phyloP scores from a whole-genome alignment of 2,113 vertebrate species.

The Herpetotheres cachinnans region DNA sequence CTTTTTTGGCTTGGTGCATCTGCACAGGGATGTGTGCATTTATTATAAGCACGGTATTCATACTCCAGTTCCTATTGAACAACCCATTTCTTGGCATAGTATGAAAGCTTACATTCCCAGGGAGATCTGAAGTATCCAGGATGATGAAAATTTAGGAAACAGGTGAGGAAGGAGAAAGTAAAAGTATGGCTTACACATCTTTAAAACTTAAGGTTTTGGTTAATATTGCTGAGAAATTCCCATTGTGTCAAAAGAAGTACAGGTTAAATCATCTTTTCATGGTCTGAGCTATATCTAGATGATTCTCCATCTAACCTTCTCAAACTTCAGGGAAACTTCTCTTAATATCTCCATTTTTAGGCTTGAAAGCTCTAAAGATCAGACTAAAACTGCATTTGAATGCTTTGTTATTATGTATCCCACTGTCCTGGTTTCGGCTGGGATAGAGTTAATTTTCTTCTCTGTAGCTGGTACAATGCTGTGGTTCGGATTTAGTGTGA shows the following conservation, averaged over 20 bases:
- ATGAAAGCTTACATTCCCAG: background rate
- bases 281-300: background rate
- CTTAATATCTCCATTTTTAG: rapidly evolving
- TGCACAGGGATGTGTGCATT: background rate
- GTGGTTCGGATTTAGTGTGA: too few relatives aligned
- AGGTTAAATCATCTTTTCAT: background rate
- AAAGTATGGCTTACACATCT: background rate
- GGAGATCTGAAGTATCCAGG: background rate
- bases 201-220: background rate
- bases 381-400: background rate
- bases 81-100: background rate
- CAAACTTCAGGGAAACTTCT: background rate
- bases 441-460: too few relatives aligned
- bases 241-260: background rate
- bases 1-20: background rate
- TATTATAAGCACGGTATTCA: background rate
- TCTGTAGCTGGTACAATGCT: too few relatives aligned
- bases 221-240: background rate
- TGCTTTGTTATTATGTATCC: background rate
- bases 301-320: background rate
- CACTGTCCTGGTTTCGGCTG: too few relatives aligned
- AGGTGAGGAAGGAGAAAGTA: background rate
- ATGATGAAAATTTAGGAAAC: background rate
- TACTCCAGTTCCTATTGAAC: background rate
- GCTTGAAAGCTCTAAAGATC: background rate